phyloP scores from a whole-genome alignment of 2,113 vertebrate genomes.

The Otis tarda region DNA sequence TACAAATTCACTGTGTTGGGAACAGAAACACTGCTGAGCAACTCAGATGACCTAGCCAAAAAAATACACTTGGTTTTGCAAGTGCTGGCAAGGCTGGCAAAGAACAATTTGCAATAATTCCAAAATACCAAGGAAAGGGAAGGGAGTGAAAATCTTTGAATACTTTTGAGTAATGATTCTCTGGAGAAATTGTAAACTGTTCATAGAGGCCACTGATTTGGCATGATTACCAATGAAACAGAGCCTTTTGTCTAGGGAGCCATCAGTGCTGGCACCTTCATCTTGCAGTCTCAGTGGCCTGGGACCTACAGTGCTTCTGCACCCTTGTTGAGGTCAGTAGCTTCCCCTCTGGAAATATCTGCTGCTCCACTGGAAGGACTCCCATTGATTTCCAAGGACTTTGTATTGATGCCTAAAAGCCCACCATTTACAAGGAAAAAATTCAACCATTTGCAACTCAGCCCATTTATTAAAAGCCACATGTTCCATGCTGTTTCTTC shows the following conservation, averaged over 20 bases:
- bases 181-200: not conserved
- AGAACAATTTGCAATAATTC: not conserved
- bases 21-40: not conserved
- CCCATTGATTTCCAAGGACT: not conserved
- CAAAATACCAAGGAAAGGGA: not conserved
- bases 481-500: not conserved
- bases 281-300: not conserved
- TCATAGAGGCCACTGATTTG: not conserved
- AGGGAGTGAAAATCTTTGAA: not conserved
- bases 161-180: not conserved
- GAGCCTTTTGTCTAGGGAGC: not conserved
- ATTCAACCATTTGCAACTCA: not conserved
- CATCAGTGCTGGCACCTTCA: not conserved
- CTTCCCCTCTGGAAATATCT: not conserved
- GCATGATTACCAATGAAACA: not conserved
- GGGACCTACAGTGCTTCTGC: not conserved
- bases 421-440: not conserved
- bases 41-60: not conserved
- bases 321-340: not conserved
- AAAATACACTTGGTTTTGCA: not conserved
- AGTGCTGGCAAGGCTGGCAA: not conserved
- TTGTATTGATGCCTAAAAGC: not conserved
- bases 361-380: not conserved
- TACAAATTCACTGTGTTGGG: not conserved
- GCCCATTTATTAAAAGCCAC: not conserved